Evolutionary conservation across 2,888 invertebrate genomes (phyloP), one percentile per base, ranked within the genome.

Genomic region (Dicyrtoma fusca): DNA sequence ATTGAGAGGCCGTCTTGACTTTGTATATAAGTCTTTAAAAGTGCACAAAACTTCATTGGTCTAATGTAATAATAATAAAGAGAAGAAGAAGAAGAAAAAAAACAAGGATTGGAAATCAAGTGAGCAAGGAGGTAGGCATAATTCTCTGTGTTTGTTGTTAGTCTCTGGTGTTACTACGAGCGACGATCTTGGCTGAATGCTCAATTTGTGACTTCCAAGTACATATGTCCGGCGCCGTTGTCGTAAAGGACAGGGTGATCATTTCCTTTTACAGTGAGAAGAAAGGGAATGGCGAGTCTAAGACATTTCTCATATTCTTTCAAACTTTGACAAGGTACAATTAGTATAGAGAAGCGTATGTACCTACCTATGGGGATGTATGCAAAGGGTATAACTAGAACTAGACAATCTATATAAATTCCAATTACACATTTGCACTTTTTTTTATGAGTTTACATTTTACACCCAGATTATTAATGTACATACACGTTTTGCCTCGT

Each of bases 231-330:
- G 61, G 61, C 44, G 45, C 44, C 62, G 45, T 19, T 10, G 53
- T 53, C 10, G 53, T 53, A 17, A 19, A 19, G 62, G 19, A 44
- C 17, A 45, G 21, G 44, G 45, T 25, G 17, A 61, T 61, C 34
- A 42, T 63, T 63, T 63, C 62, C 62, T 63, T 63, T 63, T 63
- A 63, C 62, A 63, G 62, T 45, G 21, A 4, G 44, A 63, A 63
- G 62, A 45, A 63, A 63, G 62, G 21, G 62, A 63, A 63, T 44
- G 62, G 62, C 62, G 21, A 44, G 19, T 42, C 62, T 13, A 11
- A 63, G 45, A 44, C 62, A 63, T 63, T 63, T 63, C 62, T 63
- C 62, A 63, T 63, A 21, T 45, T 44, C 14, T 42, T 45, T 63
- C n/a, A 21, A 23, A 45, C 10, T 63, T 45, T 63, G 62, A 63